A percentile compares a stretch with the other conserved stretches of the same genome.
phyloP scores from a whole-genome alignment of 1,140 invertebrate species.

The Dendrolimus kikuchii region DNA sequence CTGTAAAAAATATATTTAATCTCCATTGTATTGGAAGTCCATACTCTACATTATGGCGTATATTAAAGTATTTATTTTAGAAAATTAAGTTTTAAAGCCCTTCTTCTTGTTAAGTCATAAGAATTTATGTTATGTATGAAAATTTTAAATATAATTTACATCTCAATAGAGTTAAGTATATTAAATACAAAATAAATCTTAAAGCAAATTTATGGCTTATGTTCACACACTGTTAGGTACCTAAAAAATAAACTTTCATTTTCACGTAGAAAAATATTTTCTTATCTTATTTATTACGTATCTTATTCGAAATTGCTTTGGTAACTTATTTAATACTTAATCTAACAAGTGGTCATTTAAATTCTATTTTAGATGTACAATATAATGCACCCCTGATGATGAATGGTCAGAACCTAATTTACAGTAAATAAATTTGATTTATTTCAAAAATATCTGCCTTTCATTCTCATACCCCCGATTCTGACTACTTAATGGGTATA shows the following conservation, averaged over 20 bases:
- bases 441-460: too few species aligned
- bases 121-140: conserved; percentile 34
- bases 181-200: conserved; percentile 42
- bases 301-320: conserved; percentile 59
- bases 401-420: too few species aligned
- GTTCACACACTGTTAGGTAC: conserved; percentile 4
- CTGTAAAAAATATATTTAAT: conserved; percentile 69
- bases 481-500: too few species aligned
- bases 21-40: conserved; percentile 46
- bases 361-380: too few species aligned
- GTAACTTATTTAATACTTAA: conserved; percentile 55
- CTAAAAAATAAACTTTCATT: background rate
- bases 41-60: conserved; percentile 47
- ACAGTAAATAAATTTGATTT: too few species aligned
- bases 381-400: too few species aligned
- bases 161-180: conserved; percentile 60
- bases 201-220: conserved; percentile 31
- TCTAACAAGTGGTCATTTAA: conserved; percentile 16
- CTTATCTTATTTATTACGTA: conserved; percentile 18
- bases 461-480: too few species aligned
- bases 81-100: conserved; percentile 58
- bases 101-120: conserved; percentile 56
- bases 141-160: conserved; percentile 37
- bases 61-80: conserved; percentile 39
- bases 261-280: conserved; percentile 46